Conservation (phyloP, 2,113 vertebrate genomes). For the Taxidea taxus region DNA sequence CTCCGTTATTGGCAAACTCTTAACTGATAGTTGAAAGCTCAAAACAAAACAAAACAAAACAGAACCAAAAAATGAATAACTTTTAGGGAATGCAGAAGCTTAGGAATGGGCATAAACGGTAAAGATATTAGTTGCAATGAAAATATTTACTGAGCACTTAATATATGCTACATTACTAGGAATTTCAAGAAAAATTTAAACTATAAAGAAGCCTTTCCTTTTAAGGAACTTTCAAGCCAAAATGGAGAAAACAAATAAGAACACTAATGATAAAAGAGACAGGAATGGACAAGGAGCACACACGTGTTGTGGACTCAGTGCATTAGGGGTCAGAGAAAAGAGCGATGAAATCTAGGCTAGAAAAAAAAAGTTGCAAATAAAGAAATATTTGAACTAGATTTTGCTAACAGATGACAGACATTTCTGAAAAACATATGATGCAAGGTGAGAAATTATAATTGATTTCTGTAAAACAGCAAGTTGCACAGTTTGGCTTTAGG, state of each 20-base stretch:
- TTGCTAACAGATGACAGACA: not conserved
- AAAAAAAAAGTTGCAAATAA: not conserved
- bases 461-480: not conserved
- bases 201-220: not conserved
- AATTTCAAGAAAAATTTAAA: not conserved
- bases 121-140: not conserved
- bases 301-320: not conserved
- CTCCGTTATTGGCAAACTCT: not conserved
- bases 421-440: not conserved
- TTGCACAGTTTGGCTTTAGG: not conserved
- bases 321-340: not conserved
- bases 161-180: not conserved
- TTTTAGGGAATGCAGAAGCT: not conserved
- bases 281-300: not conserved
- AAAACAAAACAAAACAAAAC: not conserved
- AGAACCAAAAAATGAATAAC: not conserved
- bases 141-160: not conserved
- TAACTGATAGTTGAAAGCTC: not conserved
- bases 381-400: not conserved
- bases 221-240: not conserved
- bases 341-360: not conserved
- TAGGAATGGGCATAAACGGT: not conserved
- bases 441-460: slow-evolving; percentile 9
- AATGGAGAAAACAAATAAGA: not conserved
- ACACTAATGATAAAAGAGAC: not conserved